A percentile compares a stretch with the other conserved stretches of the same genome.
phyloP scores from a whole-genome alignment of 1,140 invertebrate species.

The Alviniconcha marisindica region DNA sequence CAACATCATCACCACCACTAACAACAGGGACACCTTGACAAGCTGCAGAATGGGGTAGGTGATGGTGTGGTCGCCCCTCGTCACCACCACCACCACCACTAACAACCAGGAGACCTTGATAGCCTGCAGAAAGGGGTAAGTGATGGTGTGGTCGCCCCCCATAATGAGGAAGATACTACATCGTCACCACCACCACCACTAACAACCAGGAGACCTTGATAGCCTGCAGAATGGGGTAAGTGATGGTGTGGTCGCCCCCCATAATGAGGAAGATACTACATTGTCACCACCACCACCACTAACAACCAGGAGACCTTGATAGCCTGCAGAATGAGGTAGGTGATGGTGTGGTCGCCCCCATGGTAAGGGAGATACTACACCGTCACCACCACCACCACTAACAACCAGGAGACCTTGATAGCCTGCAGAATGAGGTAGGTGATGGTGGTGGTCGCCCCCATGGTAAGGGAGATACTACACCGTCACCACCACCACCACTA shows the following conservation, averaged over 20 bases:
- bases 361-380: conserved; percentile 63
- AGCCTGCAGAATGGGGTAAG: conserved; percentile 71
- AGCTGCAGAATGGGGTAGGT: conserved; percentile 72
- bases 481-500: too few species aligned
- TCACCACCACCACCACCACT: too few species aligned
- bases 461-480: conserved; percentile 63
- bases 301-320: too few species aligned
- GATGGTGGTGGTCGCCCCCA: conserved; percentile 72
- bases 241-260: conserved; percentile 72
- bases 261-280: conserved; percentile 65
- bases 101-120: too few species aligned
- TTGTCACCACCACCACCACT: too few species aligned
- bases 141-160: conserved; percentile 71
- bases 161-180: conserved; percentile 64
- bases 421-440: conserved; percentile 72
- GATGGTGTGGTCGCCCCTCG: conserved; percentile 71
- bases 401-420: too few species aligned
- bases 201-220: conserved; percentile 67
- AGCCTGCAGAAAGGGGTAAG: conserved; percentile 71
- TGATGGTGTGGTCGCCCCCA: conserved; percentile 72
- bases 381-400: too few species aligned
- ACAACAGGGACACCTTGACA: too few species aligned
- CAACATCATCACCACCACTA: too few species aligned
- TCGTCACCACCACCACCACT: too few species aligned
- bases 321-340: conserved; percentile 71